Evolutionary conservation across 2,888 invertebrate genomes (phyloP), one percentile per base, ranked within the genome.

Genomic region (Drosophila borealis): DNA sequence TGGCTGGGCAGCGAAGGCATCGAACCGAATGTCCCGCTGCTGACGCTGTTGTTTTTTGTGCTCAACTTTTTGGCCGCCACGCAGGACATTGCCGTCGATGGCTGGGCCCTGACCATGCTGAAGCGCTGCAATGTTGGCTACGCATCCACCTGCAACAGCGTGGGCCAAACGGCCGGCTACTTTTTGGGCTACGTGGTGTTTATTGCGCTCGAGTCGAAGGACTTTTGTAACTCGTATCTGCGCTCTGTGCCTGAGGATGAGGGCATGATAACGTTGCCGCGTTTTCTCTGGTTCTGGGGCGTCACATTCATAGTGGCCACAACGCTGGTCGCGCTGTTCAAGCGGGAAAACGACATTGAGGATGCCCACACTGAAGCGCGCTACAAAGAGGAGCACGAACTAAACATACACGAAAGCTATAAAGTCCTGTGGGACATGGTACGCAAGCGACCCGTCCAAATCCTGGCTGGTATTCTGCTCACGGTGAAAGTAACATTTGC

Each of bases 31-130:
- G 96, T 98, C 80, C 94, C 93, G 63, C 92, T 96, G 51, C 93
- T 99, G 29, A 99, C 99, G 0, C 89, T 94, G 13, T 93, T 97
- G 65, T 99, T 99, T 93, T 97, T 99, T 91, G 93, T 95, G 60
- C 93, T 99, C 3, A 99, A 99, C 90, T 98, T 99, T 90, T 93
- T 99, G 84, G 99, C 99, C 5, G 99, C 99, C 2, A 99, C 99
- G 2, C 99, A 99, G 93, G 99, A 99, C 92, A 99, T 99, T 89
- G 99, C 98, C 14, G 99, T 99, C 0, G 99, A 99, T 93, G 99
- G 99, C 21, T 99, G 99, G 99, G 99, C 99, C 0, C 93, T 99
- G 11, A 99, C 99, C 0, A 99, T 99, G 98, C 93, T 99, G 2
- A 97, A 98, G 89, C 96, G 97, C 95, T 97, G 96, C 84, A 99